These are phyloP conservation scores for Musca domestica DNA, from an alignment of 1,140 invertebrate species.

Conservation along the genomic window DNA sequence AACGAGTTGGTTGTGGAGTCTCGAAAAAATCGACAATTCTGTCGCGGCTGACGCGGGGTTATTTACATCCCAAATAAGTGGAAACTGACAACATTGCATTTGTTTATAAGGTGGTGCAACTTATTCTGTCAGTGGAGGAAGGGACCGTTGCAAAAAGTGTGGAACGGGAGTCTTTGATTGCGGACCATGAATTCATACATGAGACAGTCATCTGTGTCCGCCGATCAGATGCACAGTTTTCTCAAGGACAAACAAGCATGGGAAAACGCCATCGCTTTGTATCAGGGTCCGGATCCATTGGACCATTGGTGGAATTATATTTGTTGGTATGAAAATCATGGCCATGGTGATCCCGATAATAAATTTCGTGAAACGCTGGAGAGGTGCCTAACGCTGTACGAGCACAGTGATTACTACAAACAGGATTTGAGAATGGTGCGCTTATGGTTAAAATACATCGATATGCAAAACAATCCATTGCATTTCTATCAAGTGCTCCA, in stretches of 20 bases:
- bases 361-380: constrained; percentile 74
- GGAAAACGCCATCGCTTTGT: constrained; percentile 77
- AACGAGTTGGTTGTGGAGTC: neutral
- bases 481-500: constrained; percentile 75
- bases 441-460: constrained; percentile 89
- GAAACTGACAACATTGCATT: no score
- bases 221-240: constrained; percentile 48
- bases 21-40: neutral
- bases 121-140: neutral
- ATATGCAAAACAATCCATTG: constrained; percentile 70
- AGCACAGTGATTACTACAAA: constrained; percentile 75
- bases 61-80: no score
- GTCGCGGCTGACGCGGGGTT: neutral
- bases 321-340: constrained; percentile 86
- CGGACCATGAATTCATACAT: constrained; percentile 25
- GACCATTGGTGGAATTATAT: constrained; percentile 88
- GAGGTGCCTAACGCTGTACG: constrained; percentile 76
- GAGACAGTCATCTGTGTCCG: constrained; percentile 23
- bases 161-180: neutral
- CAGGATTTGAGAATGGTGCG: constrained; percentile 82
- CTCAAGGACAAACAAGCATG: constrained; percentile 59
- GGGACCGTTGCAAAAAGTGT: neutral
- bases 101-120: no score
- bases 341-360: constrained; percentile 78
- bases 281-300: constrained; percentile 81